Percentiles rank a stretch among this genome's conserved stretches.
phyloP scores from a whole-genome alignment of 2,888 invertebrate genomes.

The Litoditis marina region DNA sequence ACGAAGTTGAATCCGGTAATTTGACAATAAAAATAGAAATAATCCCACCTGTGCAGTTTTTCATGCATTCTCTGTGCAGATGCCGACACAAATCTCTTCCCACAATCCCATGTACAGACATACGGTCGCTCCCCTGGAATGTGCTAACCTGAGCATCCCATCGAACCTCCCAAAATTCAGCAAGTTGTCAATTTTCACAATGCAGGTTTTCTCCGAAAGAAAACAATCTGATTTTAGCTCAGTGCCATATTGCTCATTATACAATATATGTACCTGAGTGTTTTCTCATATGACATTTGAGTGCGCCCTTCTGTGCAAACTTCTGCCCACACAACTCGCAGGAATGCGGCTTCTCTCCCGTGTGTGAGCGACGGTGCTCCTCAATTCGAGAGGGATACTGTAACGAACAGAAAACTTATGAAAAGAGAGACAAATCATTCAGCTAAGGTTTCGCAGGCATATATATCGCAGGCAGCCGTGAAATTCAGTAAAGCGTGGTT shows the following conservation, averaged over 20 bases:
- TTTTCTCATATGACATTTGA: conserved; percentile 28
- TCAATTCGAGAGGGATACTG: conserved; percentile 34
- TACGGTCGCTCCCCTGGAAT: conserved; percentile 45
- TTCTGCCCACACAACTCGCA: conserved; percentile 11
- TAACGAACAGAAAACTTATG: not conserved
- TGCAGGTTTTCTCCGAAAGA: conserved; percentile 7
- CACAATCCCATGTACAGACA: conserved; percentile 50
- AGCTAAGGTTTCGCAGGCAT: too few species aligned
- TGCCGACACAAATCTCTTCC: conserved; percentile 42
- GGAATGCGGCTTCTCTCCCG: conserved; percentile 18
- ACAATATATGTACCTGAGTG: conserved; percentile 27
- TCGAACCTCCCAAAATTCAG: too few species aligned
- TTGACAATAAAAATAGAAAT: not conserved
- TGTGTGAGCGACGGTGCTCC: conserved; percentile 32
- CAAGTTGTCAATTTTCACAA: conserved; percentile 1
- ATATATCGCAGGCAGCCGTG: too few species aligned
- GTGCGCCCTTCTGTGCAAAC: conserved; percentile 38
- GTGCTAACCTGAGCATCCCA: too few species aligned
- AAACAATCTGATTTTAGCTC: too few species aligned
- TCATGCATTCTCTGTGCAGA: conserved; percentile 47
- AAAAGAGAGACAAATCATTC: too few species aligned
- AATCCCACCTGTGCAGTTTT: conserved; percentile 29
- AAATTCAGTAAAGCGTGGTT: too few species aligned
- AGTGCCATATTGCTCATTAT: too few species aligned
- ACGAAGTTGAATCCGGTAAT: too few species aligned